These are phyloP conservation scores for Spinibarbus caldwelli DNA, from an alignment of 2,797 vertebrate genomes.

Conservation along the genomic window DNA sequence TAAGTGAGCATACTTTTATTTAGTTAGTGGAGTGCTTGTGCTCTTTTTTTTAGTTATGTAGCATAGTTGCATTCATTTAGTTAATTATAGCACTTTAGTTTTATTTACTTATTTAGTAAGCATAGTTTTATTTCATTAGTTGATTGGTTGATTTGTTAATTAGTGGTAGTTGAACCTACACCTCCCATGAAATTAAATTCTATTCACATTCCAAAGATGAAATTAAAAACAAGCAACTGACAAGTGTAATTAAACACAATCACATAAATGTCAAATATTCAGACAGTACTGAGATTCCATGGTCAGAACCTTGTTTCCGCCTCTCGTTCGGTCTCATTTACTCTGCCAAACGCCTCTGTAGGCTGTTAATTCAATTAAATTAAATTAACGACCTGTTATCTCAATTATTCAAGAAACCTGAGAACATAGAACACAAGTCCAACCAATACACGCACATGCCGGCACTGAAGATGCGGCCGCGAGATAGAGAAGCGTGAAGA, in stretches of 20 bases:
- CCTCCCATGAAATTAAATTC: no score
- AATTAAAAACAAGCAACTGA: background rate
- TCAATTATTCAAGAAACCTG: slow-evolving; percentile 49
- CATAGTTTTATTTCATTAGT: no score
- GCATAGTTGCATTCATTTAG: no score
- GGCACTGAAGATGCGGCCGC: background rate
- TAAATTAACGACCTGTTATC: slow-evolving; percentile 48
- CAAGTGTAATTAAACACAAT: background rate
- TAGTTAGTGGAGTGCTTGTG: no score
- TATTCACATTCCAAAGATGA: no score
- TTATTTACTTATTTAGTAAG: no score
- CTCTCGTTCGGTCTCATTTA: background rate
- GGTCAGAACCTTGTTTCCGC: slow-evolving; percentile 41
- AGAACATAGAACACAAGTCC: slow-evolving; percentile 45
- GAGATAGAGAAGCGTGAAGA: slow-evolving; percentile 1
- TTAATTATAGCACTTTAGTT: no score
- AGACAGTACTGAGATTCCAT: background rate
- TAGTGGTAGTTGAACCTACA: no score
- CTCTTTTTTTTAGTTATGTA: no score
- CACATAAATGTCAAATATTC: slow-evolving; percentile 13
- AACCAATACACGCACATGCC: slow-evolving; percentile 18
- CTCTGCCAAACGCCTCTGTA: slow-evolving; percentile 40
- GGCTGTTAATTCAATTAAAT: slow-evolving; percentile 52
- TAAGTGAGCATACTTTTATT: no score
- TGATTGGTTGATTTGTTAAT: no score